Evolutionary conservation across 2,113 vertebrate species (phyloP).

Genomic region (Alaudala cheleensis): DNA sequence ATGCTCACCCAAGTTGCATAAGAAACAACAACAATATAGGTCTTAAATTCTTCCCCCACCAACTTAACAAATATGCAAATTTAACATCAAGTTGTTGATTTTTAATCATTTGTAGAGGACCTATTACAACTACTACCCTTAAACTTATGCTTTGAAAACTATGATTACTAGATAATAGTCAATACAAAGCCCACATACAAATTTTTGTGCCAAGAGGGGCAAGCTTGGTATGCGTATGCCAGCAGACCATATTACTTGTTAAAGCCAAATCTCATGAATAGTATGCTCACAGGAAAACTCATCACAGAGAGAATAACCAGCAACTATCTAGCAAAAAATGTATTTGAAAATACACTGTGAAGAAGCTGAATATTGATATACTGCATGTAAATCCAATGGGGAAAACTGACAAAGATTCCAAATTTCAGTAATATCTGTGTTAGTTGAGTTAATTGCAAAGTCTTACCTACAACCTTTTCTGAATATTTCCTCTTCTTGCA

Average conservation of each 20-base stretch:
- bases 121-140: neutral
- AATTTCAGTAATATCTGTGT: neutral
- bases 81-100: neutral
- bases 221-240: neutral
- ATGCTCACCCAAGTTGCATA: neutral
- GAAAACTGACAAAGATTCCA: neutral
- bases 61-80: neutral
- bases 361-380: neutral
- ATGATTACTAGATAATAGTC: neutral
- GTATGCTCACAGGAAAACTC: neutral
- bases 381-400: neutral
- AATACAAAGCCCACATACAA: neutral
- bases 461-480: neutral
- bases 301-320: neutral
- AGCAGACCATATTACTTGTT: neutral
- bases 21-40: neutral
- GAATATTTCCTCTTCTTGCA: neutral
- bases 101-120: neutral
- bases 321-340: neutral
- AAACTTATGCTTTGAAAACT: neutral
- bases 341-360: neutral
- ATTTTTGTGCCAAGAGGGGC: neutral
- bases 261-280: neutral
- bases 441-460: neutral
- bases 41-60: neutral